Base-by-base conservation (phyloP, 2,797 vertebrate species). In the Coregonus sp. region DNA sequence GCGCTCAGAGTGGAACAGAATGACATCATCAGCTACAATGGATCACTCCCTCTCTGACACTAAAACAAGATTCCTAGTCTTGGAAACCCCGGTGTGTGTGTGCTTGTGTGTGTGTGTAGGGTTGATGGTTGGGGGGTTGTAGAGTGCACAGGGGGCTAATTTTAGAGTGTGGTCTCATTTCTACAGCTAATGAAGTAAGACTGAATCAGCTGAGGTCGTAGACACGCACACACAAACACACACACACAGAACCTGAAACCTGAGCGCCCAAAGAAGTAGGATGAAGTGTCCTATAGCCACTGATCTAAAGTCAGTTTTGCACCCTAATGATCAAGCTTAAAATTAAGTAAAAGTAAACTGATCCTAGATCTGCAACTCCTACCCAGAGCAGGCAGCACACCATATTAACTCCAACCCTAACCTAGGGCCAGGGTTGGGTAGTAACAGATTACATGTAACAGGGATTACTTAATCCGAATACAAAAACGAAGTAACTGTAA, bases 101-200 rank as follows among this genome's bases (percentile, higher is more conserved):
- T 74, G 3, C 35, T 4, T 72, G 69, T 78, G 80, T 84, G 79
- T 73, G 80, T 77, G 81, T 82, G 84, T 86, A 69, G 76, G 74
- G 59, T 37, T 80, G 50, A 16, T 71, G 31, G 67, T 84, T 78
- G 78, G 83, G 84, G 88, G n/a, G 80, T 81, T 76, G 75, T 79
- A 81, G 85, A 88, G 89, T 86, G 83, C 89, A 86, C 83, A 80
- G 80, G 78, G 74, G 75, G 83, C 92, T 95, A 94, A 93, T 91
- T 95, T 94, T 95, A 94, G 93, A 85, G n/a, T 82, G 77, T 78
- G 50, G 79, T 83, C 91, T 93, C 93, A 94, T 92, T 90, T 87
- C 87, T 72, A 77, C 82, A 83, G 78, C 91, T 93, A 91, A 93
- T 91, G 88, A 93, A 93, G 89, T 86, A 91, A 92, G 90, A 86